Evolutionary conservation across 1,140 invertebrate genomes (phyloP).

Genomic region (Drosophila pectinifera): DNA sequence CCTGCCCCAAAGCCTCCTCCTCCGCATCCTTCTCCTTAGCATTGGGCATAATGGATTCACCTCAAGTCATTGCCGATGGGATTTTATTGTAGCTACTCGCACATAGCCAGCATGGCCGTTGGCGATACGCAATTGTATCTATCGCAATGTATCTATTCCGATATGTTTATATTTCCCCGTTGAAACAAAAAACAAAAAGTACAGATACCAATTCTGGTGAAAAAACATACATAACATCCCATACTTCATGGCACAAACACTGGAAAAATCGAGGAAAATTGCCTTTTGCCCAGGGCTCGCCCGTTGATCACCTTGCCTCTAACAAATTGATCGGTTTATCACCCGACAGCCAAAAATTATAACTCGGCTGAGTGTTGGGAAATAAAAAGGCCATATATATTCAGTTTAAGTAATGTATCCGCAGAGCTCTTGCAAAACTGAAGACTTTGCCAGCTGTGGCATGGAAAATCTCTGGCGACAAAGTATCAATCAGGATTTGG

Average conservation of each 20-base stretch:
- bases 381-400: conserved; percentile 19
- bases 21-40: conserved; percentile 1
- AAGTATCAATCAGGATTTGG: no score
- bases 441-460: no score
- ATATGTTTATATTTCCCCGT: conserved; percentile 57
- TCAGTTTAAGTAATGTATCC: conserved; percentile 12
- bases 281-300: conserved; percentile 22
- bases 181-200: conserved; percentile 43
- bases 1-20: background rate
- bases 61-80: conserved; percentile 70
- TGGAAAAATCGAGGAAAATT: conserved; percentile 24
- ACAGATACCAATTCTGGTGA: conserved; percentile 36
- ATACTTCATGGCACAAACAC: conserved; percentile 56
- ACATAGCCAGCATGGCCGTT: conserved; percentile 35
- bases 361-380: conserved; percentile 21
- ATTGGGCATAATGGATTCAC: conserved; percentile 38
- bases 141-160: conserved; percentile 46
- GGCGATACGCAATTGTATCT: conserved; percentile 68
- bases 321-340: conserved; percentile 24
- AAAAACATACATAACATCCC: conserved; percentile 61
- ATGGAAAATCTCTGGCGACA: no score
- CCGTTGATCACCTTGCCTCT: conserved; percentile 1
- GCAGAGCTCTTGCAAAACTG: no score
- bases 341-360: conserved; percentile 18
- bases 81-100: conserved; percentile 77